Evolutionary conservation across 2,797 vertebrate genomes (phyloP).

Genomic region (Pseudopleuronectes americanus): DNA sequence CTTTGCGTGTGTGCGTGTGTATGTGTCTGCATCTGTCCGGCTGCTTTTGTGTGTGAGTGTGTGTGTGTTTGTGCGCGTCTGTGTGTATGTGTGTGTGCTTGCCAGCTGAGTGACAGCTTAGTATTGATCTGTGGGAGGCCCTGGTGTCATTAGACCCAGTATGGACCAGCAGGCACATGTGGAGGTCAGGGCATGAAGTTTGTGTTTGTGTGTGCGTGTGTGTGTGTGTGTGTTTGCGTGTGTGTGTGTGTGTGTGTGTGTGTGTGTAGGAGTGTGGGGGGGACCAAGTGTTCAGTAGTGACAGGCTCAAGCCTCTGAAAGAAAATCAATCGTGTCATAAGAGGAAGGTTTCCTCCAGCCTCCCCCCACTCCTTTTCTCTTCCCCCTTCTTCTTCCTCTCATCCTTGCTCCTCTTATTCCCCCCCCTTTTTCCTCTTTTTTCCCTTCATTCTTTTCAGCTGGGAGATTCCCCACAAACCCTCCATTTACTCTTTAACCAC

Average conservation of each 20-base stretch:
- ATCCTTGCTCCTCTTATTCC: constrained; percentile 49
- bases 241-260: constrained; percentile 53
- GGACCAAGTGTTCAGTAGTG: constrained; percentile 91
- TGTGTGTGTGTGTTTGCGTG: constrained; percentile 34
- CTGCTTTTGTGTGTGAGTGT: constrained; percentile 34
- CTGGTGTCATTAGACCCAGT: constrained; percentile 97
- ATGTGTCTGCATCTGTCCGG: constrained; percentile 37
- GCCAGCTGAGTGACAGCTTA: constrained; percentile 93
- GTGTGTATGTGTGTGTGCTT: constrained; percentile 62
- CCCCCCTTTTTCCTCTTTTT: constrained; percentile 35
- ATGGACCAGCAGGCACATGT: constrained; percentile 93
- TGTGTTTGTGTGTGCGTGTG: constrained; percentile 40
- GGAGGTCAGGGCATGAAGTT: constrained; percentile 91
- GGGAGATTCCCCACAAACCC: constrained; percentile 34
- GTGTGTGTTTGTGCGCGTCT: constrained; percentile 22
- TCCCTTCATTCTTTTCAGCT: constrained; percentile 43
- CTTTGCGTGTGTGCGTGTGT: constrained; percentile 37
- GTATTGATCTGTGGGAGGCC: constrained; percentile 97
- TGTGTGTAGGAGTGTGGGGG: constrained; percentile 46
- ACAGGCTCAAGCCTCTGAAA: constrained; percentile 93
- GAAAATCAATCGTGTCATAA: constrained; percentile 99
- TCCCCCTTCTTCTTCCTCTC: constrained; percentile 75
- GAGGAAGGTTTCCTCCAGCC: constrained; percentile 95
- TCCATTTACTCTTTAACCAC: constrained; percentile 81
- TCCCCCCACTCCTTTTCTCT: constrained; percentile 71